Percentiles rank a stretch among this genome's conserved stretches.
Conservation (phyloP, 2,797 vertebrate genomes). For the Bovichtus variegatus region DNA sequence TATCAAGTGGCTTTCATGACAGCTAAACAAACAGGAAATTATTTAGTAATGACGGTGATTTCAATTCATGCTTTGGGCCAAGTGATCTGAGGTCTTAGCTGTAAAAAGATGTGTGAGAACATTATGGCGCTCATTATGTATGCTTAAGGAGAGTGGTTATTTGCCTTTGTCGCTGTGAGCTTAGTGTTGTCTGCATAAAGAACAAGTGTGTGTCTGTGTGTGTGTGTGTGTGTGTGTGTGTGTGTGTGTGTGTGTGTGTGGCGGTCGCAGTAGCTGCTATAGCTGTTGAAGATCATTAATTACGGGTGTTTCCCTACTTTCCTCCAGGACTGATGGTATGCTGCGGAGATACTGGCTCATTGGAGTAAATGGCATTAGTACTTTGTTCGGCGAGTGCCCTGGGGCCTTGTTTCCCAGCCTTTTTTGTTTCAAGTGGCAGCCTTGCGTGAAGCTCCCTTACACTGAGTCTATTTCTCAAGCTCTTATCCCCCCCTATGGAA, state of each 20-base stretch:
- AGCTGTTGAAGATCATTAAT: slow-evolving; percentile 73
- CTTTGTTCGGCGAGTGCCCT: slow-evolving; percentile 54
- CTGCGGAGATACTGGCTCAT: slow-evolving; percentile 71
- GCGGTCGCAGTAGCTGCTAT: slow-evolving; percentile 29
- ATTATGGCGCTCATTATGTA: slow-evolving; percentile 63
- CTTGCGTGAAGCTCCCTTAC: slow-evolving; percentile 71
- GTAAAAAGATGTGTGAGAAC: slow-evolving; percentile 49
- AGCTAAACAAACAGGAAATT: slow-evolving; percentile 62
- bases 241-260: slow-evolving; percentile 22
- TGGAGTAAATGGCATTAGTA: slow-evolving; percentile 78
- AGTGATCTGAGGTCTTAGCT: slow-evolving; percentile 37
- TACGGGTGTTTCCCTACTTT: slow-evolving; percentile 66
- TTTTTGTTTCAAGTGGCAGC: slow-evolving; percentile 76
- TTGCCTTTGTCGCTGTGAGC: slow-evolving; percentile 62
- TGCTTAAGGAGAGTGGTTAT: slow-evolving; percentile 60
- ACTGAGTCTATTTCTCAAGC: slow-evolving; percentile 64
- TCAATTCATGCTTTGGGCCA: slow-evolving; percentile 56
- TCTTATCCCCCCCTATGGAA: slow-evolving; percentile 63
- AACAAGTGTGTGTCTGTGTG: slow-evolving; percentile 29
- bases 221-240: too few species aligned
- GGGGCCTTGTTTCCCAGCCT: slow-evolving; percentile 63
- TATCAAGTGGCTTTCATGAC: slow-evolving; percentile 34
- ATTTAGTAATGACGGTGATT: slow-evolving; percentile 57
- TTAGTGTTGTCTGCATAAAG: slow-evolving; percentile 44
- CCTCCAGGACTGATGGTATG: slow-evolving; percentile 70